Evolutionary conservation across 2,888 invertebrate species (phyloP), one percentile per base, ranked within the genome.

Genomic region (Omphaloscelis lunosa): DNA sequence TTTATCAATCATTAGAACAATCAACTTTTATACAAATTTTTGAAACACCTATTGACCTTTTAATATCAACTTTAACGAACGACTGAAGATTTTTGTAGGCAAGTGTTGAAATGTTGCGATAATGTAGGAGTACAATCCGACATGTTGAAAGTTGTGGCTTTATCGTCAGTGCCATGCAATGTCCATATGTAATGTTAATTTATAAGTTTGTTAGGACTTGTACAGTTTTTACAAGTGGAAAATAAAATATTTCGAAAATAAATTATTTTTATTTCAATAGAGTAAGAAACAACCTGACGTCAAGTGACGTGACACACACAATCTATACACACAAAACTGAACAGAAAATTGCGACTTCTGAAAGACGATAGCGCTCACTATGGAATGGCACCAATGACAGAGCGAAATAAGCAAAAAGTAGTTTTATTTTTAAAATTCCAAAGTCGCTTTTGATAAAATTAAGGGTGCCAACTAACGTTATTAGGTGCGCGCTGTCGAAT

Each of bases 181-280:
- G 96, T 97, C 96, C 96, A 96, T 96, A 95, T 96, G 95, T 92
- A 94, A 93, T 94, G 93, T 95, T 95, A 94, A 95, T 95, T 92
- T 95, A 93, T 97, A 97, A 96, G 96, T 96, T 96, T 97, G 96
- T 96, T 97, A 97, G 96, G 96, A 96, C 95, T 96, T 97, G 96
- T 97, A 97, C 97, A 97, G 97, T 97, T 97, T 97, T 96, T 97
- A 97, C 96, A 96, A 96, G 96, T 96, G 96, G 86, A 94, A 93
- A 96, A 96, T 96, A 96, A 96, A 96, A 96, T 94, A 95, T 96
- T 96, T 96, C 95, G 95, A 95, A 96, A 96, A 75, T 0, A 15
- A 53, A 77, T 85, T 86, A 58, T 77, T 93, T 93, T 94, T 88
- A 87, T 93, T 94, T 89, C 41, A 23, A 15, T 12, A 15, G 45